Conservation (phyloP, 2,797 vertebrate species). For the Sparidentex hasta region DNA sequence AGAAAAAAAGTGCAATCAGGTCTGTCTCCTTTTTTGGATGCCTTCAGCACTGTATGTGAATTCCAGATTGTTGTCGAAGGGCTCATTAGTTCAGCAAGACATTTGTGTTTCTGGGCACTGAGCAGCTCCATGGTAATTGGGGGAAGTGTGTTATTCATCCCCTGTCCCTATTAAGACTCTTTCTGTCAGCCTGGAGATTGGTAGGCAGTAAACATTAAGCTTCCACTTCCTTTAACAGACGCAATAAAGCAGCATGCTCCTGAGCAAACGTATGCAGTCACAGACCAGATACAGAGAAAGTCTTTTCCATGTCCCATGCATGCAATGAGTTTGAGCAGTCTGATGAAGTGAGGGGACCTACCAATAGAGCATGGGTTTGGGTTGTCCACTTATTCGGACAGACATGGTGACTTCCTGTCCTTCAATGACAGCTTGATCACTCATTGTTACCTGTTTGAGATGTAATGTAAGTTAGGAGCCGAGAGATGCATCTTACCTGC, state of each 20-base stretch:
- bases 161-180: constrained; percentile 1
- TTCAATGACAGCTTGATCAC: constrained; percentile 92
- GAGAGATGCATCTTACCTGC: constrained; percentile 29
- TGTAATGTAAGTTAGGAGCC: constrained; percentile 45
- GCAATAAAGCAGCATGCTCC: constrained; percentile 36
- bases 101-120: constrained; percentile 27
- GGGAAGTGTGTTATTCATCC: constrained; percentile 9
- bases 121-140: constrained; percentile 12
- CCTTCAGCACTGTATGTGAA: constrained; percentile 4
- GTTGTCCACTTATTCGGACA: constrained; percentile 92
- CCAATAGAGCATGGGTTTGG: constrained; percentile 98
- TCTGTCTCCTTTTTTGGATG: not conserved
- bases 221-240: constrained; percentile 28
- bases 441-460: constrained; percentile 87
- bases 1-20: not conserved
- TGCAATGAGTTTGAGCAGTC: constrained; percentile 9
- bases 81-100: constrained; percentile 33
- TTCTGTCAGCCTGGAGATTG: constrained; percentile 11
- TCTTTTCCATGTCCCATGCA: constrained; percentile 3
- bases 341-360: constrained; percentile 77
- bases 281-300: constrained; percentile 1
- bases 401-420: constrained; percentile 95
- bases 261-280: constrained; percentile 22
- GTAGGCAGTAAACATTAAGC: constrained; percentile 27
- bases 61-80: constrained; percentile 14